Evolutionary conservation across 2,888 invertebrate species (phyloP), one percentile per base, ranked within the genome.

Genomic region (Tachystola acroxantha): DNA sequence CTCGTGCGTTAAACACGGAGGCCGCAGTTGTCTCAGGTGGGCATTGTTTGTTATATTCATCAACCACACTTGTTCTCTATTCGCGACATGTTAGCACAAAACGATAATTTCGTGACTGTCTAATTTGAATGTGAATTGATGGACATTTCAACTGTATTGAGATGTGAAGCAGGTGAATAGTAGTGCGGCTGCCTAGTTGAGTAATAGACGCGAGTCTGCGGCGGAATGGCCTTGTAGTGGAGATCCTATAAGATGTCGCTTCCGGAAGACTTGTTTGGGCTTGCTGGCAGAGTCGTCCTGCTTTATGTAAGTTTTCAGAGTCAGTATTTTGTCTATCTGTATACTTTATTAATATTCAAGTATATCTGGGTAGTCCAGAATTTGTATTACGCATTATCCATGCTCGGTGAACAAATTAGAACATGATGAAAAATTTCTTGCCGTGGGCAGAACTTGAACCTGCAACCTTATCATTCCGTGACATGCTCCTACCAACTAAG

Each of bases 21-120:
- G 75, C 68, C 68, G 50, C 58, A 62, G 58, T 64, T 67, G 60
- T 63, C 57, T 64, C 59, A 64, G 58, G 58, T 65, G 60, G 57
- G 50, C 47, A 61, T 42, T 59, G 67, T 66, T 71, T 70, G 55
- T 50, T 45, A 55, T 62, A 58, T 43, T 60, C 59, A 61, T 63
- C 52, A 40, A 26, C 30, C 40, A 37, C 45, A 42, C 46, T n/a
- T n/a, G n/a, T n/a, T n/a, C n/a, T n/a, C n/a, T 49, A 47, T 44
- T 48, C 36, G 28, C 37, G 29, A 30, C 29, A 16, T 30, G 29
- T 30, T 30, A 13, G 16, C 10, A 14, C 16, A n/a, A n/a, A 10
- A 14, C 10, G 16, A 31, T 29, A 20, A 30, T 29, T 32, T 36
- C 42, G 33, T 37, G 36, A 66, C 49, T 43, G 38, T 42, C 37